Conservation (phyloP, 2,113 vertebrate genomes). For the Gopherus flavomarginatus region DNA sequence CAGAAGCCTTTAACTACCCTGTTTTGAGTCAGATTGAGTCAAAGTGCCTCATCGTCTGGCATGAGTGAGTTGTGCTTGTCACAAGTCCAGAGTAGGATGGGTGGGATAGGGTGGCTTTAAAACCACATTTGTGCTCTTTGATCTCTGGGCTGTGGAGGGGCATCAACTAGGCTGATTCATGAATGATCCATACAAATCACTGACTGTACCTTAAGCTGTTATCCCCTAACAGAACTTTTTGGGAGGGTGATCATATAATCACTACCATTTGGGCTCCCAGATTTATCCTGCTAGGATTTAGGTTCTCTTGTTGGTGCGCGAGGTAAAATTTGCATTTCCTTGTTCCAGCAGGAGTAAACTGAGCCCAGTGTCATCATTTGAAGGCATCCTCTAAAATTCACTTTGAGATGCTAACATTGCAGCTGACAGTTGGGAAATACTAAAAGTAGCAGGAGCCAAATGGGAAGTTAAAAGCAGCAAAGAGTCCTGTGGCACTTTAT, state of each 20-base stretch:
- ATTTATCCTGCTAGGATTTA: neutral
- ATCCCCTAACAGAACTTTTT: neutral
- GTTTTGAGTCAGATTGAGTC: neutral
- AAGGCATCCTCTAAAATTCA: neutral
- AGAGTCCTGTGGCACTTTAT: too few species aligned
- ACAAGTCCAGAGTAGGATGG: neutral
- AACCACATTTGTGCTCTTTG: neutral
- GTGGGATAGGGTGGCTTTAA: neutral
- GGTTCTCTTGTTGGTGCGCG: neutral
- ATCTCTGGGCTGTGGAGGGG: neutral
- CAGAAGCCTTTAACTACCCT: neutral
- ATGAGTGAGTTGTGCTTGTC: neutral
- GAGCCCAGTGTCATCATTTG: neutral
- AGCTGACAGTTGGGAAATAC: neutral
- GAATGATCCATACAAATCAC: neutral
- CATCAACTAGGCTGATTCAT: neutral
- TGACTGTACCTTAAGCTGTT: neutral
- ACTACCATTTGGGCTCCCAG: accelerated
- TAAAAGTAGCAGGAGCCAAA: neutral
- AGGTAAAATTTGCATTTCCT: neutral
- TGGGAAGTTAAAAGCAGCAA: neutral
- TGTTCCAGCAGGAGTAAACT: neutral
- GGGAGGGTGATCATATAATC: neutral
- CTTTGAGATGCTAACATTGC: neutral
- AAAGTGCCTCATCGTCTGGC: neutral